Evolutionary conservation across 2,888 invertebrate species (phyloP), one percentile per base, ranked within the genome.

Genomic region (Slavum lentiscoides): DNA sequence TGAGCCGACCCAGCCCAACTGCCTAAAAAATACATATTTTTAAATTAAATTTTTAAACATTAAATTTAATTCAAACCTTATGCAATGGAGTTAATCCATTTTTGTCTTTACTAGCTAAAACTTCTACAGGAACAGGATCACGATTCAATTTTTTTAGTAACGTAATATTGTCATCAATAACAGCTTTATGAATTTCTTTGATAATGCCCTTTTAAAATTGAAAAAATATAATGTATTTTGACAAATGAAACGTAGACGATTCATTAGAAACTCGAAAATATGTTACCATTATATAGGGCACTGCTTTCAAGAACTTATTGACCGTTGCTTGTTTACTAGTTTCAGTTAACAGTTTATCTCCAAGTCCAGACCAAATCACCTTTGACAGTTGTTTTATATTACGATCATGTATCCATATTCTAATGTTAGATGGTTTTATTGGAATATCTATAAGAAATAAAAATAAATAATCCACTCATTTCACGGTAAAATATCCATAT

Each of bases 331-430:
- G 94, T 85, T 92, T 94, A 86, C 94, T 94, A 55, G 94, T 93
- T 86, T 96, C 94, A 84, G 92, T 92, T 82, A 93, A 89, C 70
- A 96, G 89, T 84, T 93, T 91, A 82, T 92, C 90, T 1, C 96
- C 97, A 85, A 96, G 94, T 0, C 97, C 96, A 85, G 94, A 94
- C 93, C 96, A 94, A 75, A 96, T 89, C 7, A 96, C 93, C 85
- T 93, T 92, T 87, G 96, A 95, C 84, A 96, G 88, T 84, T 93
- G 92, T 74, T 91, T 91, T 86, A 96, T 90, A 87, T 96, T 95
- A 86, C 94, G 91, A 87, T 96, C 96, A 87, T 96, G 95, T 85
- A 96, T 95, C 97, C 97, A 97, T 88, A 96, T 96, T 84, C 96
- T 89, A 83, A 97, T 96, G 86, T 95, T 96, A 84, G 96, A 93